Evolutionary conservation across 1,140 invertebrate genomes (phyloP).

Genomic region (Euborellia annulipes): DNA sequence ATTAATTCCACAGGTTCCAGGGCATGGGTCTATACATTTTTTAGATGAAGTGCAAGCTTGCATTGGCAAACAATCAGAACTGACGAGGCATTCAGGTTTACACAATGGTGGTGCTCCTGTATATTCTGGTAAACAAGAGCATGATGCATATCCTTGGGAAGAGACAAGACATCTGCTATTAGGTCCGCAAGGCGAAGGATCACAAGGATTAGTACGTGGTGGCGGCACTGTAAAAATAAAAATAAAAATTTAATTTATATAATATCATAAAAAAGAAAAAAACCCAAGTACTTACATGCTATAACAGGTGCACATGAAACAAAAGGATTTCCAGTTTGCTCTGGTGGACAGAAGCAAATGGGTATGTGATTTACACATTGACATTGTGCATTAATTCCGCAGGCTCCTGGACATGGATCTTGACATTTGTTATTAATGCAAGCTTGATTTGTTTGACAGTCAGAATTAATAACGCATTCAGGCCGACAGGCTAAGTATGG

Average conservation of each 20-base stretch:
- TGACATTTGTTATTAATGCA: constrained; percentile 67
- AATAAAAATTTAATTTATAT: too few relatives aligned
- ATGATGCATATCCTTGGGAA: constrained; percentile 50
- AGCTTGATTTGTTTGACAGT: constrained; percentile 47
- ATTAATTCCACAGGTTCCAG: constrained; percentile 55
- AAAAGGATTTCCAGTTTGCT: constrained; percentile 62
- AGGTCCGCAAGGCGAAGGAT: constrained; percentile 61
- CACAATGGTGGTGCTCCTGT: constrained; percentile 62
- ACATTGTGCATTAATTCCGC: constrained; percentile 57
- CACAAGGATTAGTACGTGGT: constrained; percentile 23
- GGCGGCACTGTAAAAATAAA: too few relatives aligned
- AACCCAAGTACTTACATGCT: too few relatives aligned
- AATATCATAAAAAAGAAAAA: too few relatives aligned
- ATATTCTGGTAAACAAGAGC: constrained; percentile 62
- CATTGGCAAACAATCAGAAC: constrained; percentile 59
- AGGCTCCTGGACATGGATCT: constrained; percentile 59
- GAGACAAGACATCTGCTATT: constrained; percentile 59
- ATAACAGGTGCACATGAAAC: constrained; percentile 44
- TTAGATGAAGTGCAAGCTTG: constrained; percentile 56
- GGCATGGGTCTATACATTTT: constrained; percentile 60
- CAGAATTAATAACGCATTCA: constrained; percentile 62
- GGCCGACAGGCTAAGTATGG: constrained; percentile 55
- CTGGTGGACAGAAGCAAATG: constrained; percentile 56
- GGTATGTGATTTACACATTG: constrained; percentile 60
- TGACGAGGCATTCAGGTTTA: constrained; percentile 63